Evolutionary conservation across 2,888 invertebrate species (phyloP), one percentile per base, ranked within the genome.

Genomic region (Latrodectus elegans): DNA sequence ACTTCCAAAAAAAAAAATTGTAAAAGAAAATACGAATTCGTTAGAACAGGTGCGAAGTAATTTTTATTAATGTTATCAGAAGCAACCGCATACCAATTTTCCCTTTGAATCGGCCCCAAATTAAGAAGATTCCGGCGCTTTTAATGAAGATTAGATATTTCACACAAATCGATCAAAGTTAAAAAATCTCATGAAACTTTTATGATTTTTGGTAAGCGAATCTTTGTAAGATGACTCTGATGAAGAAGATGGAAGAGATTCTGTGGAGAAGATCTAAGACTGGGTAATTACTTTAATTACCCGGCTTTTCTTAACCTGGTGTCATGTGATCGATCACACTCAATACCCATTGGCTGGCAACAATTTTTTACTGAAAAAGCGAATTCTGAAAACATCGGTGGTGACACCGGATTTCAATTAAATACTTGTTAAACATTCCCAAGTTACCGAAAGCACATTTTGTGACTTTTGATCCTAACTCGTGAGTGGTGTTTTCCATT

Each of bases 251-350:
- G n/a, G n/a, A 60, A 60, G n/a, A 60, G 14, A n/a, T 60, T n/a
- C 60, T 15, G 60, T 11, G 60, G 6, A 38, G 6, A 38, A 38
- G 38, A 4, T 38, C 38, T 38, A 38, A 38, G 38, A 38, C 38
- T 38, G 38, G 10, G n/a, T 78, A 78, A 78, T 78, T 78, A 78
- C 70, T 78, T 78, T 78, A 78, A 78, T 78, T 78, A 78, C 55
- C 26, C 8, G 55, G 60, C 12, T 60, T 15, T 74, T 60, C 22
- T 15, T 1, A 67, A 64, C 22, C 10, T 52, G 65, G 64, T 26
- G 26, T 55, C 70, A 55, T 70, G 38, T 38, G 78, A 78, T 78
- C 70, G 52, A 78, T 78, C 78, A 78, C 9, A 15, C 22, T 8
- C 53, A 22, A 26, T 26, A 14, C 74, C 15, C 8, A 8, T 22